A percentile compares a stretch with the other conserved stretches of the same genome.
phyloP scores from a whole-genome alignment of 2,888 invertebrate species.

The Gymnocheta viridis region DNA sequence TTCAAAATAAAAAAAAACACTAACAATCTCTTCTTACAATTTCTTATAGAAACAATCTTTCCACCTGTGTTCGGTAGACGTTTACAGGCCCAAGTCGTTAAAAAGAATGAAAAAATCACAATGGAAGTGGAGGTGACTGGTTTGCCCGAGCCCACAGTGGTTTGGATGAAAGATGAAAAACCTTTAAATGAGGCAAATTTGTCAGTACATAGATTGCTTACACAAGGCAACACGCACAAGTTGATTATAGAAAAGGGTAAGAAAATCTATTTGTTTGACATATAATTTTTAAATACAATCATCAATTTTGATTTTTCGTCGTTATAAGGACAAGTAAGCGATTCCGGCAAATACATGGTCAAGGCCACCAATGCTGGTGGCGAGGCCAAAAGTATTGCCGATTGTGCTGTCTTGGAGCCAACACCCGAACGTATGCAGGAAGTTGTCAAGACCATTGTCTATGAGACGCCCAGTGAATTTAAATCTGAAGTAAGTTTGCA shows the following conservation, averaged over 20 bases:
- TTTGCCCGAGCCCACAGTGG: conserved; percentile 88
- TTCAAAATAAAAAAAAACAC: too few species aligned
- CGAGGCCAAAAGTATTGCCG: conserved; percentile 92
- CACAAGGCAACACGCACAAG: conserved; percentile 87
- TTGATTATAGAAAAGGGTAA: conserved; percentile 88
- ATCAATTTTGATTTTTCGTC: too few species aligned
- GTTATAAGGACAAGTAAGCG: conserved; percentile 84
- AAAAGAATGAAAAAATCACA: conserved; percentile 87
- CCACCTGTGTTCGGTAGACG: conserved; percentile 91
- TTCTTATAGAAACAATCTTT: conserved; percentile 89
- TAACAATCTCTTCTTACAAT: neutral
- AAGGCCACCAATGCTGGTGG: conserved; percentile 89
- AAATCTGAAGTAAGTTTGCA: conserved; percentile 81
- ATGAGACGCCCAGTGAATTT: conserved; percentile 82
- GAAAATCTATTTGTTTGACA: neutral
- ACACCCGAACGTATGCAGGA: conserved; percentile 87
- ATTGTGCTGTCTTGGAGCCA: conserved; percentile 88
- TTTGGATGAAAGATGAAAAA: conserved; percentile 88
- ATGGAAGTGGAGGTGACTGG: conserved; percentile 92
- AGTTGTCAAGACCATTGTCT: conserved; percentile 86
- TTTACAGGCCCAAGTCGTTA: conserved; percentile 88
- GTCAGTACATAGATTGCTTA: conserved; percentile 84
- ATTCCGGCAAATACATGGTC: conserved; percentile 90
- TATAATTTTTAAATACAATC: neutral
- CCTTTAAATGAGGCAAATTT: conserved; percentile 84